Percentiles rank a stretch among this genome's conserved stretches.
These are phyloP conservation scores for Ceratitis capitata DNA, from an alignment of 1,140 invertebrate species.

Conservation along the genomic window DNA sequence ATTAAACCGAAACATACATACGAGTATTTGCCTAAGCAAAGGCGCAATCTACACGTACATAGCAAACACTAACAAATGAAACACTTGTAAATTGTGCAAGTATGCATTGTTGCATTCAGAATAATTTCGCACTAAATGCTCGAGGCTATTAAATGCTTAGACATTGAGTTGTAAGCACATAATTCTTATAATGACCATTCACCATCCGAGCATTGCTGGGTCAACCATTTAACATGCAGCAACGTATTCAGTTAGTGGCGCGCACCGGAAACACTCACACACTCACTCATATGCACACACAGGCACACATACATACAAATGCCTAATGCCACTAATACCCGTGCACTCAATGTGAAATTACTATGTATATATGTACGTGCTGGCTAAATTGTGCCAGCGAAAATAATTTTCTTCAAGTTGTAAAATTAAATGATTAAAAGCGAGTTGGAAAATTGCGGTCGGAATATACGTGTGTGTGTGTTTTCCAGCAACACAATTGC, in stretches of 20 bases:
- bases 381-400: slow-evolving; percentile 32
- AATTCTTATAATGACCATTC: slow-evolving; percentile 37
- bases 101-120: not conserved
- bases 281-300: not conserved
- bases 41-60: too few species aligned
- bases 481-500: not conserved
- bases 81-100: not conserved
- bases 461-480: not conserved
- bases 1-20: slow-evolving; percentile 2
- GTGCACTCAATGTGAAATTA: not conserved
- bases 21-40: too few species aligned
- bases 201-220: not conserved
- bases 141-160: slow-evolving; percentile 35
- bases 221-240: not conserved
- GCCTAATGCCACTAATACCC: not conserved
- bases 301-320: not conserved
- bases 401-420: slow-evolving; percentile 38
- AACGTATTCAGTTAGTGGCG: not conserved
- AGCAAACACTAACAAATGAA: not conserved
- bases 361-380: too few species aligned
- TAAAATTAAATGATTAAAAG: slow-evolving; percentile 35
- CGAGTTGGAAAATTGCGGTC: slow-evolving; percentile 23
- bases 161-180: slow-evolving; percentile 28
- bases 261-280: not conserved
- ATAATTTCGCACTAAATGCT: slow-evolving; percentile 33